Evolutionary conservation across 2,113 vertebrate species (phyloP), one percentile per base, ranked within the genome.

Genomic region (Chaetorhynchus papuensis): DNA sequence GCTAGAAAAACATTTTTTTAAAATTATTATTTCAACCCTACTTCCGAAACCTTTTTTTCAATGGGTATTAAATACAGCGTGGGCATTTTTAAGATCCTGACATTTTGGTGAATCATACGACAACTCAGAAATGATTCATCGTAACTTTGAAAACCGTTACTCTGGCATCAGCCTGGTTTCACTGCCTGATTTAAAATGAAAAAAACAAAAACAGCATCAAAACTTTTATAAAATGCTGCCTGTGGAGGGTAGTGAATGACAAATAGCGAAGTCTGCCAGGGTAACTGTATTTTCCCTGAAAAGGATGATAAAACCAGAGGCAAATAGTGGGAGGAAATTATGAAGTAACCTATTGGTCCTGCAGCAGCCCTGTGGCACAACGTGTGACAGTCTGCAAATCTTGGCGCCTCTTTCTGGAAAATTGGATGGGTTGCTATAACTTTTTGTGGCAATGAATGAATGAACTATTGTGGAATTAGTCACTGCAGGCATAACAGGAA

Each of bases 391-490:
- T 90, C 86, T 90, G 68, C 39, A 88, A 85, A 91, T 83, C 86
- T 96, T 98, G 98, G 98, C 97, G 35, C 61, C 28, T 44, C 24
- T 76, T 75, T 52, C 96, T 98, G 98, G 98, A 99, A 98, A 98
- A 96, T 97, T 97, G 97, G 89, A 83, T 52, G 69, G 17, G 81
- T 93, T 85, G 71, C 96, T 96, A 56, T 90, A 93, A 72, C 88
- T 96, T 93, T 96, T 80, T 90, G 94, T 86, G 97, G 97, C 97
- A 97, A 87, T 74, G 89, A 98, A 98, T 98, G 98, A 98, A 98
- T 95, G 97, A 96, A 79, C 92, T 89, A 95, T 97, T 98, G 97
- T 98, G 82, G 60, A 77, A 71, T 96, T 96, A 97, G 97, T 98
- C 97, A 97, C 85, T 95, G 83, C 71, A 94, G 78, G 95, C 89